Evolutionary conservation across 1,140 invertebrate genomes (phyloP), one percentile per base, ranked within the genome.

Genomic region (Drosophila eugracilis): DNA sequence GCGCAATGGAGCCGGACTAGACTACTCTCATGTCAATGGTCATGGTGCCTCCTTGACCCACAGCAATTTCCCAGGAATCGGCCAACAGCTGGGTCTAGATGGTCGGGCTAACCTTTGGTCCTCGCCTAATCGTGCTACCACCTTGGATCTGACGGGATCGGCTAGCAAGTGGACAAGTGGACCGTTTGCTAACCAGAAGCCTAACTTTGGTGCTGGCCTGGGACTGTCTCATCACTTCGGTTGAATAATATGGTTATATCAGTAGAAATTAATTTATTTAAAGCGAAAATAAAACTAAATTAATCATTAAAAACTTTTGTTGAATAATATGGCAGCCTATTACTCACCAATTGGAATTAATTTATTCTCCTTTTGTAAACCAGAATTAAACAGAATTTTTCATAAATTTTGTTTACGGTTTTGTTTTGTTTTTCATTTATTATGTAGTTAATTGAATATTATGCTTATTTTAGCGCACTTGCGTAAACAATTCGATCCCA

Each of bases 11-110:
- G 77, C 67, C 24, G 89, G 79, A 1, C 41, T 90, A 21, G 83
- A 89, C 1, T 90, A 90, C 70, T 78, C 83, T 0, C 80, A 90
- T 39, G 48, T 58, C 26, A 86, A 90, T 34, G 89, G 89, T 7
- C 89, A 90, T 14, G 77, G 79, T n/a, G 89, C 88, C 9, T 85
- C 83, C 41, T 12, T 90, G 15, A 90, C 79, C 3, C 80, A 90
- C 52, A 83, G 80, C 53, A 90, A 83, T 14, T 79, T 90, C 48
- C 89, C 89, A n/a, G 85, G 85, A n/a, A 30, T 90, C 5, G 89
- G 89, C 5, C 55, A 76, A 47, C 89, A 90, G n/a, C 39, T 90
- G 30, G 89, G 81, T 5, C 48, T 81, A 28, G 75, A 75, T 17
- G 75, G 37, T 2, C 75, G 81, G 1, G 89, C 80, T 14, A 90